Evolutionary conservation across 2,797 vertebrate genomes (phyloP).

Genomic region (Sparus aurata): DNA sequence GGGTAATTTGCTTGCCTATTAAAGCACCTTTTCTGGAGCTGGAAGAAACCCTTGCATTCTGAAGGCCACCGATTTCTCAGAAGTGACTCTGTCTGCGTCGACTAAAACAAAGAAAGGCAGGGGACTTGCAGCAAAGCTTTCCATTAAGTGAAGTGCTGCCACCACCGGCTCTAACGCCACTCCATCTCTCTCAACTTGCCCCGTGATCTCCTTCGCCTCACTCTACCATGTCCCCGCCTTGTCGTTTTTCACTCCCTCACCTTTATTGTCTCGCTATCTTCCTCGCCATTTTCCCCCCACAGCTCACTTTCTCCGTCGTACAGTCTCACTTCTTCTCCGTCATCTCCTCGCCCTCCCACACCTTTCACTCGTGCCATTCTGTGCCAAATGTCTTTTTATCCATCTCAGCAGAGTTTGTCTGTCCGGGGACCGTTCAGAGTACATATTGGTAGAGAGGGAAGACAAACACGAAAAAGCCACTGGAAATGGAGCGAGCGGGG

Average conservation of each 20-base stretch:
- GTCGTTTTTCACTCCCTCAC: conserved; percentile 44
- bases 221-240: conserved; percentile 24
- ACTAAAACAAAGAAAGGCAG: conserved; percentile 35
- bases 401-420: conserved; percentile 67
- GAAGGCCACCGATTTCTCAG: conserved; percentile 13
- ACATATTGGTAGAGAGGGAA: conserved; percentile 72
- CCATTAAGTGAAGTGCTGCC: conserved; percentile 39
- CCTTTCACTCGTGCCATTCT: conserved; percentile 38
- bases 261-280: conserved; percentile 26
- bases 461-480: conserved; percentile 59
- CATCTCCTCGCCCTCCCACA: conserved; percentile 29
- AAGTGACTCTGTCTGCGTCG: conserved; percentile 2
- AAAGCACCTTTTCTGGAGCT: conserved; percentile 4
- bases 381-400: conserved; percentile 72
- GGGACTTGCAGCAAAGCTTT: conserved; percentile 11
- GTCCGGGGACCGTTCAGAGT: conserved; percentile 53
- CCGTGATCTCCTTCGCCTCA: conserved; percentile 26
- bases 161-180: conserved; percentile 22
- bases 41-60: neutral
- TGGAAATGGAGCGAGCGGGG: conserved; percentile 55
- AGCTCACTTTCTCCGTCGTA: conserved; percentile 40
- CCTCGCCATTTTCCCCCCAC: neutral
- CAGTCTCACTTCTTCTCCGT: conserved; percentile 26
- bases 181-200: conserved; percentile 34
- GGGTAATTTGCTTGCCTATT: conserved; percentile 16